Evolutionary conservation across 1,140 invertebrate species (phyloP).

Genomic region (Panonychus citri): DNA sequence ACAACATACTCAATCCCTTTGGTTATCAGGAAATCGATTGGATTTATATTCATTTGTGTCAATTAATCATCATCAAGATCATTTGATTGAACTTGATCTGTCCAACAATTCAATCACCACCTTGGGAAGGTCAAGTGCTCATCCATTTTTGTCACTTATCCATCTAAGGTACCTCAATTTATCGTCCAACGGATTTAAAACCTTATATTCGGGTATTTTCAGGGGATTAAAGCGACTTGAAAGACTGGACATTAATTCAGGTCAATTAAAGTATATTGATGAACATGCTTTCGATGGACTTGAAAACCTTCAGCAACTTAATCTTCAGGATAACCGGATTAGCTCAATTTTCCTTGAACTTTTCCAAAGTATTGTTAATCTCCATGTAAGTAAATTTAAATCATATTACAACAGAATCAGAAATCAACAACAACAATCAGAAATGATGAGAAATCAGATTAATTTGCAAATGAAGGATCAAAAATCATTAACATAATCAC

Average conservation of each 20-base stretch:
- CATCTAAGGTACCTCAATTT: conserved; percentile 49
- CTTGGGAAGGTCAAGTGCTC: conserved; percentile 15
- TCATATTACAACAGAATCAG: too few relatives aligned
- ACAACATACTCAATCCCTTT: too few relatives aligned
- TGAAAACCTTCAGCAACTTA: conserved; percentile 43
- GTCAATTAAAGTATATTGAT: conserved; percentile 33
- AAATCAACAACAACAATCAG: too few relatives aligned
- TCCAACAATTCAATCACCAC: conserved; percentile 18
- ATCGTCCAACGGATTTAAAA: conserved; percentile 44
- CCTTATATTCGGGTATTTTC: conserved; percentile 51
- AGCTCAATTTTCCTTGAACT: conserved; percentile 18
- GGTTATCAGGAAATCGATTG: too few relatives aligned
- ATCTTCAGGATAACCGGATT: conserved; percentile 41
- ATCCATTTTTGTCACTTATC: conserved; percentile 45
- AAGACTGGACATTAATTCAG: conserved; percentile 27
- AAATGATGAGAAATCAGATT: too few relatives aligned
- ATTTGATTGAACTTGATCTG: conserved; percentile 15
- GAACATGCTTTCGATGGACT: conserved; percentile 34
- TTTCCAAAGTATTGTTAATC: conserved; percentile 15
- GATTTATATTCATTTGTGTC: too few relatives aligned
- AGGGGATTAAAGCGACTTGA: conserved; percentile 45
- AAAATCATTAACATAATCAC: too few relatives aligned
- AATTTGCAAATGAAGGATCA: too few relatives aligned
- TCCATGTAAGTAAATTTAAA: conserved; percentile 2
- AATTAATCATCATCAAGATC: neutral